These are phyloP conservation scores for Drosophila elegans DNA, from an alignment of 1,140 invertebrate species.

Conservation along the genomic window DNA sequence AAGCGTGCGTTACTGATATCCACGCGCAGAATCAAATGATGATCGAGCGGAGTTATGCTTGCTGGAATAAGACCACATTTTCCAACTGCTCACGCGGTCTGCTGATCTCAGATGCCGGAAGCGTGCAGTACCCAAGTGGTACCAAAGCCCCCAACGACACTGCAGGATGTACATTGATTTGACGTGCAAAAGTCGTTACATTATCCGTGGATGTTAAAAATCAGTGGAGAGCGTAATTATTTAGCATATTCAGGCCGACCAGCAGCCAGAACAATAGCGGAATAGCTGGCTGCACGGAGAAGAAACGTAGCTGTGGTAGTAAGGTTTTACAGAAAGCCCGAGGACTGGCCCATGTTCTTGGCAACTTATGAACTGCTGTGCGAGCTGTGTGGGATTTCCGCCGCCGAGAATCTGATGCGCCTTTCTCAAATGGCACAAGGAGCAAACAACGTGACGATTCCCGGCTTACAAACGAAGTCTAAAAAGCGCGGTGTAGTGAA, in stretches of 20 bases:
- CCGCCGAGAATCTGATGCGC: no score
- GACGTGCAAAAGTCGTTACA: neutral
- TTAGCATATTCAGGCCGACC: neutral
- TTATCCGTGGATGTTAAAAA: neutral
- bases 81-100: neutral
- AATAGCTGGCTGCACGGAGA: neutral
- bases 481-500: no score
- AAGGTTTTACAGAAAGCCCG: neutral
- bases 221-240: neutral
- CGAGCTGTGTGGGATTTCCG: no score
- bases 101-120: neutral
- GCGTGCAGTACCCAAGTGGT: no score
- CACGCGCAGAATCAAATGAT: no score
- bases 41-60: no score
- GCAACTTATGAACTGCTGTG: no score
- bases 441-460: no score
- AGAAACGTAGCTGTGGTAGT: neutral
- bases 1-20: no score
- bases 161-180: neutral
- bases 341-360: neutral
- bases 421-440: no score
- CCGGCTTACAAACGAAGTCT: no score
- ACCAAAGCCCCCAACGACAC: neutral
- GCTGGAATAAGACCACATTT: neutral
- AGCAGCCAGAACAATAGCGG: neutral